Evolutionary conservation across 2,797 vertebrate species (phyloP).

Genomic region (Hoplostethus atlanticus): DNA sequence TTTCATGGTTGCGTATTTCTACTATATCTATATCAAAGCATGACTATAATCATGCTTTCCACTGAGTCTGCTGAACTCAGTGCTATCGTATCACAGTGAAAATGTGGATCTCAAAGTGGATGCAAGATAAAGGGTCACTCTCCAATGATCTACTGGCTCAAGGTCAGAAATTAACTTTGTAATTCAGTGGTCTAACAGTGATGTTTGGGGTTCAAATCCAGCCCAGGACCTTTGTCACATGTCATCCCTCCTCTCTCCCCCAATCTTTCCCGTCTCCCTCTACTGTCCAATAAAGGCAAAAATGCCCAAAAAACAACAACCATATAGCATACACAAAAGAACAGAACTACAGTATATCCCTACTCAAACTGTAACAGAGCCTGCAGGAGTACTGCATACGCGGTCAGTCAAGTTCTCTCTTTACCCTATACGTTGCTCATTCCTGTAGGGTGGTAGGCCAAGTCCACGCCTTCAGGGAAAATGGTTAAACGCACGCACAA

Average conservation of each 20-base stretch:
- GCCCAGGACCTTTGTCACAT: too few relatives aligned
- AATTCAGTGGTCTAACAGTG: neutral
- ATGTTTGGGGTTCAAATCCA: too few relatives aligned
- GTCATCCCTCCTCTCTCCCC: too few relatives aligned
- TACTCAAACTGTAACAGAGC: neutral
- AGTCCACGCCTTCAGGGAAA: too few relatives aligned
- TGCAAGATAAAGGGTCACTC: neutral
- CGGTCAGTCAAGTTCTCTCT: too few relatives aligned
- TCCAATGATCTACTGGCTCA: conserved; percentile 2
- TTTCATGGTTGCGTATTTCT: neutral
- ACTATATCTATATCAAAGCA: too few relatives aligned
- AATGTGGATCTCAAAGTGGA: neutral
- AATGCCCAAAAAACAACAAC: too few relatives aligned
- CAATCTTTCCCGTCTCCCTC: too few relatives aligned
- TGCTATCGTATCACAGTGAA: too few relatives aligned
- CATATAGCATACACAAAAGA: neutral
- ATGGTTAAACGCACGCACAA: neutral
- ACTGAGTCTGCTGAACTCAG: neutral
- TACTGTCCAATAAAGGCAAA: too few relatives aligned
- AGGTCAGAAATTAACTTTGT: neutral
- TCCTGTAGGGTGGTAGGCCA: too few relatives aligned
- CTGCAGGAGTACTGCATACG: neutral
- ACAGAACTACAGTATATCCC: neutral
- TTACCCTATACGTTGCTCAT: too few relatives aligned
- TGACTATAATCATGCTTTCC: neutral